Base-by-base conservation (phyloP, 2,113 vertebrate genomes). In the Trochalopteron elliotii region DNA sequence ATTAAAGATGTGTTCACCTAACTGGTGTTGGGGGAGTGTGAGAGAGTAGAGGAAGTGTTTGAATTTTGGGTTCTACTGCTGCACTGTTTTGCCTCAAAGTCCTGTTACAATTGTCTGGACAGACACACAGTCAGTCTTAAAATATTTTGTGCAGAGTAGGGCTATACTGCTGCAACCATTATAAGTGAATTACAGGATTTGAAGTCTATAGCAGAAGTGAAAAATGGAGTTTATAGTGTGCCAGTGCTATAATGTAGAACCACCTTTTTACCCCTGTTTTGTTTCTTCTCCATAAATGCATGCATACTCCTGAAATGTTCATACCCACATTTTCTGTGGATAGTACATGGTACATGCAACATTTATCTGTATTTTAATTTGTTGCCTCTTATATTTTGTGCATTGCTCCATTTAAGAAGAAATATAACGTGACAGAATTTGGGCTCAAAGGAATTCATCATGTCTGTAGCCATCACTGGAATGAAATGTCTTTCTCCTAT, bases 401-500 rank as follows among this genome's bases (percentile, higher is more conserved):
- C n/a, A 15, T 71, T 74, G 33, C 13, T 74, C 64, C 35, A 47
- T 71, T 94, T 50, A 80, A 53, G 90, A 78, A 92, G 69, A 90
- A 96, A 72, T 65, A n/a, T 25, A 87, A 57, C 78, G 65, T 86
- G 87, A 55, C 63, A 90, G 67, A 83, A 90, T 33, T 55, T 49
- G 47, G 22, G n/a, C 60, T 96, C 44, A 68, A 71, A 96, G 71
- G 60, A 92, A 95, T 86, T 88, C 31, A 95, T 90, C 90, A 22
- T 63, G 82, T 83, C 79, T 60, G 47, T 80, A 80, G 74, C 87
- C 25, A 0, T 97, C 83, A 75, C 39, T 49, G 76, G 71, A 93
- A 96, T 89, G 60, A 96, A 94, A 93, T 68, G 37, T 76, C 45
- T 96, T 88, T 90, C 76, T 87, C 64, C 77, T 89, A 77, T 37